Evolutionary conservation across 2,797 vertebrate species (phyloP).

Genomic region (Alfaro cultratus): DNA sequence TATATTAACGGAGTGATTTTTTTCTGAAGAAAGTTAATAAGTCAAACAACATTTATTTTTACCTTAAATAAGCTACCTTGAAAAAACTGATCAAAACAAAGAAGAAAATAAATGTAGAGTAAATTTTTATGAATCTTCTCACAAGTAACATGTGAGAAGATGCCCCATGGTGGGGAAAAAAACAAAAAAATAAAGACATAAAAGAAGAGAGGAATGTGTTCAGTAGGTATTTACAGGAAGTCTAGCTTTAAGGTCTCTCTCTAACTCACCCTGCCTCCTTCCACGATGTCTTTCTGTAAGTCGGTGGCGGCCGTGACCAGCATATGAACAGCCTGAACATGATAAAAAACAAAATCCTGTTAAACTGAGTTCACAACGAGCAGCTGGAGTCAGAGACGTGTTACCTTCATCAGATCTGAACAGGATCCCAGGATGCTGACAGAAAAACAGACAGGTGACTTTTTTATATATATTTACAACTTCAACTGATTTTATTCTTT

Average conservation of each 20-base stretch:
- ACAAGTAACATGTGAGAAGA: too few relatives aligned
- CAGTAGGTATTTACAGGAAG: not conserved
- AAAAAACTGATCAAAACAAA: not conserved
- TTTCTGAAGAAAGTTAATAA: not conserved
- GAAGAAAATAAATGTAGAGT: not conserved
- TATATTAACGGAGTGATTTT: not conserved
- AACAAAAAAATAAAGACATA: not conserved
- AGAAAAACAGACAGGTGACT: slow-evolving; percentile 5
- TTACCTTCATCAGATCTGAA: slow-evolving; percentile 91
- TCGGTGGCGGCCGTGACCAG: slow-evolving; percentile 92
- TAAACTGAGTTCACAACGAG: not conserved
- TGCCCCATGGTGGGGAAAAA: too few relatives aligned
- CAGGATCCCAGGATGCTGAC: slow-evolving; percentile 94
- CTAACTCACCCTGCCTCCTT: slow-evolving; percentile 89
- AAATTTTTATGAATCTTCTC: not conserved
- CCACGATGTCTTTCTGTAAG: slow-evolving; percentile 95
- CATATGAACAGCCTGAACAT: slow-evolving; percentile 86
- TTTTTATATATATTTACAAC: not conserved
- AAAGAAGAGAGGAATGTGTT: not conserved
- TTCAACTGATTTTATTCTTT: not conserved
- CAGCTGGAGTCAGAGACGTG: not conserved
- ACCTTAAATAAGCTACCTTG: not conserved
- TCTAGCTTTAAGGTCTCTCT: not conserved
- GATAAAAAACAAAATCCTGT: not conserved
- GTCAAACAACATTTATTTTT: not conserved